These are phyloP conservation scores for Thysanoteuthis rhombus DNA, from an alignment of 2,888 invertebrate genomes.

Conservation along the genomic window DNA sequence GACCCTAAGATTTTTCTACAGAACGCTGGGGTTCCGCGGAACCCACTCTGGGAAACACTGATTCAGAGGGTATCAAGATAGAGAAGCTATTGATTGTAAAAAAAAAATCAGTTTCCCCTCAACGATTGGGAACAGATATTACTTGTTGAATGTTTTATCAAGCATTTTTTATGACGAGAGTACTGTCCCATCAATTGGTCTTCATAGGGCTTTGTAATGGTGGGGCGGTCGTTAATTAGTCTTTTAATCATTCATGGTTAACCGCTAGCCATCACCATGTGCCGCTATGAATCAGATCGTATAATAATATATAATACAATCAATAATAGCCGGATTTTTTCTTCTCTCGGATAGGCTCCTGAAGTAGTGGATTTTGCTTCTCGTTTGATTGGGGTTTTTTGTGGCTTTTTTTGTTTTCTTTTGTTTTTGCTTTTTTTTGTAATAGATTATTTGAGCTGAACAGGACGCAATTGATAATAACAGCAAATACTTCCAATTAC, in stretches of 20 bases:
- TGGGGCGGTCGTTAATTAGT: not conserved
- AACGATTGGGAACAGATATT: not conserved
- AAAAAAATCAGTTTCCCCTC: not conserved
- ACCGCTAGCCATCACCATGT: not conserved
- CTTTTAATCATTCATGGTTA: not conserved
- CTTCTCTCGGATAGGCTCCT: no score
- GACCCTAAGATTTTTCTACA: no score
- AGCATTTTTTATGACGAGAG: not conserved
- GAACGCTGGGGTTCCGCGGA: no score
- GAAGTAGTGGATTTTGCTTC: no score
- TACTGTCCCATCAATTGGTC: not conserved
- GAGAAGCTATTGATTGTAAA: not conserved
- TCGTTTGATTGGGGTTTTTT: no score
- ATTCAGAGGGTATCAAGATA: no score
- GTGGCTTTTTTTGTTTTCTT: no score
- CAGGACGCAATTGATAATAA: no score
- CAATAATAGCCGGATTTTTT: not conserved
- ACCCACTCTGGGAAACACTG: no score
- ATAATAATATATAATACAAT: not conserved
- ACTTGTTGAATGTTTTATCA: not conserved
- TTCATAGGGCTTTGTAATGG: not conserved
- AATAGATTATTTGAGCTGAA: no score
- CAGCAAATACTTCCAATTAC: no score
- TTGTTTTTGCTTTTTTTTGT: no score
- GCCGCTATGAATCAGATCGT: not conserved